Conservation (phyloP, 2,797 vertebrate genomes). For the Crenuchus spilurus region DNA sequence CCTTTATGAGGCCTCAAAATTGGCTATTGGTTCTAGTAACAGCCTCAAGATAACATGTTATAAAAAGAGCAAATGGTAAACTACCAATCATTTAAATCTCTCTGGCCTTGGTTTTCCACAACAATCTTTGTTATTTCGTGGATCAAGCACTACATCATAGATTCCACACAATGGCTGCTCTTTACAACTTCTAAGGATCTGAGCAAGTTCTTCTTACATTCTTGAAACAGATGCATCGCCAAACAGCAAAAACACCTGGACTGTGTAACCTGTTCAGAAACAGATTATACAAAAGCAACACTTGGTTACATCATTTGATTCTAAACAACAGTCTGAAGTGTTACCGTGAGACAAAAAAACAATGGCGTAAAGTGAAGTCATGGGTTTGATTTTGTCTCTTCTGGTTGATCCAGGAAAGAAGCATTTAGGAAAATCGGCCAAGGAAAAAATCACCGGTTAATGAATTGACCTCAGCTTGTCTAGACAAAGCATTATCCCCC, state of each 20-base stretch:
- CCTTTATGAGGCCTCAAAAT: conserved; percentile 20
- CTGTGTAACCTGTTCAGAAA: not conserved
- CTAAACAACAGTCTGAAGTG: not conserved
- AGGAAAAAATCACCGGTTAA: conserved; percentile 62
- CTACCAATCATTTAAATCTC: conserved; percentile 19
- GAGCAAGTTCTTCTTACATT: not conserved
- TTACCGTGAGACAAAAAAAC: conserved; percentile 30
- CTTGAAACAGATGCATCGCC: not conserved
- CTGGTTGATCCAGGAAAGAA: conserved; percentile 52
- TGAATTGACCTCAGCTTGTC: conserved; percentile 72
- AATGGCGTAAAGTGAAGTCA: conserved; percentile 7
- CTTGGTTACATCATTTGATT: not conserved
- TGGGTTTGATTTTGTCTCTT: conserved; percentile 53
- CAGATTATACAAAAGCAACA: conserved; percentile 8
- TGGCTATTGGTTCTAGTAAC: conserved; percentile 25
- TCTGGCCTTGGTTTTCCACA: not conserved
- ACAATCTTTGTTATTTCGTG: conserved; percentile 3
- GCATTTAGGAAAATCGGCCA: conserved; percentile 38
- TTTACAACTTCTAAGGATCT: not conserved
- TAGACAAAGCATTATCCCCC: conserved; percentile 76
- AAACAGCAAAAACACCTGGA: not conserved
- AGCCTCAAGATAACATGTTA: conserved; percentile 12
- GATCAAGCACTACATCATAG: not conserved
- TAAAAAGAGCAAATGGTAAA: conserved; percentile 27
- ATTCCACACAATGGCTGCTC: not conserved